phyloP scores from a whole-genome alignment of 64 coral and sea anemone species.

The Stylophora pistillata region DNA sequence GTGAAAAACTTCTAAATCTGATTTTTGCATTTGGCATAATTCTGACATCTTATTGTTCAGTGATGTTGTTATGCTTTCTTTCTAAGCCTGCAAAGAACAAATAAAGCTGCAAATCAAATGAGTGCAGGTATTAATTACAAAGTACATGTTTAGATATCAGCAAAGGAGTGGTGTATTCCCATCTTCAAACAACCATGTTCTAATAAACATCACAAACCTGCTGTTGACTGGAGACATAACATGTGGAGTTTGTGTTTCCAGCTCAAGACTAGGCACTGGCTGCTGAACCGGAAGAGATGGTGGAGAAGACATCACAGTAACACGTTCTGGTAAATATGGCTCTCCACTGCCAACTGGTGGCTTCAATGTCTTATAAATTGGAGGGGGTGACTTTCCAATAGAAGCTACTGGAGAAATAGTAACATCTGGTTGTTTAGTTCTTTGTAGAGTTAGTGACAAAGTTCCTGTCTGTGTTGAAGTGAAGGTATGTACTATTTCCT shows the following conservation, averaged over 20 bases:
- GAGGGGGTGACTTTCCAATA: not conserved
- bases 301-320: conserved; percentile 38
- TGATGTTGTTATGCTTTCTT: no score
- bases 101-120: no score
- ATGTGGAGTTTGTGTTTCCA: not conserved
- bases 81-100: no score
- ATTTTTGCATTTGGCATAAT: no score
- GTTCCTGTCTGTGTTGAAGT: not conserved
- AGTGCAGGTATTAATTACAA: no score
- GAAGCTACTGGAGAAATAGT: not conserved
- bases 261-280: conserved; percentile 1
- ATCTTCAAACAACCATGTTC: no score
- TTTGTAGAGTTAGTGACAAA: not conserved
- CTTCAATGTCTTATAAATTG: conserved; percentile 52
- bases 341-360: conserved; percentile 24
- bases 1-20: no score
- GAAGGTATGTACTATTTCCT: not conserved
- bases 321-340: conserved; percentile 11
- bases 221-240: conserved; percentile 14
- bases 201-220: not conserved
- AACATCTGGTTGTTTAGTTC: conserved; percentile 13
- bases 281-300: conserved; percentile 52
- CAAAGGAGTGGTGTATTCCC: no score
- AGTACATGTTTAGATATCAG: no score
- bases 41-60: no score